Evolutionary conservation across 2,797 vertebrate species (phyloP), one percentile per base, ranked within the genome.

Genomic region (Anolis apletophallus): DNA sequence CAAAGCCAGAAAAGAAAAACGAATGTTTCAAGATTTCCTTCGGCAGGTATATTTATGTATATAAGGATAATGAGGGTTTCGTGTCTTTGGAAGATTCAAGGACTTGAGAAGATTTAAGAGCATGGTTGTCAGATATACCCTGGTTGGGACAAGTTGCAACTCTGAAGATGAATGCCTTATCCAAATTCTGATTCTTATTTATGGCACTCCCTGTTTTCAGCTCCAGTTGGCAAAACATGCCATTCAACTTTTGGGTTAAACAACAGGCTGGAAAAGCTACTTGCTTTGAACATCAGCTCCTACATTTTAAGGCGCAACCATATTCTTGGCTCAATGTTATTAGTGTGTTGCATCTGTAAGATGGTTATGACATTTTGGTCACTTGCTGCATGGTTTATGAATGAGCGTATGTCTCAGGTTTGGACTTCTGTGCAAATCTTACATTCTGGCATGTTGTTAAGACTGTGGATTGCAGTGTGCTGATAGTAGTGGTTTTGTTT

Each of bases 181-280:
- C 72, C 40, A 52, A 76, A 12, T 29, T 73, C 11, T 17, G 46
- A 34, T 34, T 84, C 61, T 84, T 76, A 76, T 84, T 84, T 84
- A 84, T 84, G 73, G 40, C 34, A 32, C 17, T 54, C 4, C 82
- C n/a, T 34, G 21, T 69, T 81, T 81, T 68, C 19, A 17, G 11
- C 80, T 68, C 26, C 59, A 19, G 5, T 46, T 46, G 71, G 67
- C 64, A 54, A 29, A 34, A 69, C 21, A 67, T n/a, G 19, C 46
- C 59, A 54, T 81, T 54, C 19, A 54, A 32, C 19, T 5, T 19
- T n/a, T 23, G 7, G 21, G 80, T 68, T 46, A 68, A 64, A 81
- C 40, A 64, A 17, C 59, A 64, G 9, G 59, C 59, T 64, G 26
- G 26, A 17, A 64, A 29, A 64, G 61, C 26, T 64, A 64, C 26